Conservation (phyloP, 2,888 invertebrate species). For the Sipha maydis region DNA sequence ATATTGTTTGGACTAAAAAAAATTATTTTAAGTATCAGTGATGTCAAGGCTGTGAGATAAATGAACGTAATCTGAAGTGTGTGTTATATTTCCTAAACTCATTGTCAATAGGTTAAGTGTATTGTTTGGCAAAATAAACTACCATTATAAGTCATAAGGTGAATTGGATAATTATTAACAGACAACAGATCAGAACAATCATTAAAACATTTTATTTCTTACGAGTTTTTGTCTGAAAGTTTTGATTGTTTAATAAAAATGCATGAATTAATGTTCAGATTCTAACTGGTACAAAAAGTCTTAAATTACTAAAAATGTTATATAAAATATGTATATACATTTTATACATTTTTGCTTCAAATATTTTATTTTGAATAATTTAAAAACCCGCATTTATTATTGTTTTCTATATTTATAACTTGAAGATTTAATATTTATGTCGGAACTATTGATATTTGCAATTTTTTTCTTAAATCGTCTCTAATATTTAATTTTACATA, state of each 20-base stretch:
- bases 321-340: too few species aligned
- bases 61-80: neutral
- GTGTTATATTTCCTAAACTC: neutral
- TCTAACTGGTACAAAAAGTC: too few species aligned
- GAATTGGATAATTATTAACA: neutral
- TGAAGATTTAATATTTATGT: too few species aligned
- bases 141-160: neutral
- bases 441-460: too few species aligned
- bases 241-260: neutral
- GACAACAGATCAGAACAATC: neutral
- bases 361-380: too few species aligned
- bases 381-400: too few species aligned
- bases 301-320: too few species aligned
- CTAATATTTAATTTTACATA: too few species aligned
- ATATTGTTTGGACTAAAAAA: neutral
- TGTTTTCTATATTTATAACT: too few species aligned
- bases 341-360: too few species aligned
- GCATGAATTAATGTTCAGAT: neutral
- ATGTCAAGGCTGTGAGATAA: constrained; percentile 8
- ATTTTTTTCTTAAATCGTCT: too few species aligned
- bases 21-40: neutral
- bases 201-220: neutral
- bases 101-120: neutral
- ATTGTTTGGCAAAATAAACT: neutral
- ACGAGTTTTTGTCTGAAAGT: neutral